Evolutionary conservation across 2,888 invertebrate genomes (phyloP), one percentile per base, ranked within the genome.

Genomic region (Punctoribates punctum): DNA sequence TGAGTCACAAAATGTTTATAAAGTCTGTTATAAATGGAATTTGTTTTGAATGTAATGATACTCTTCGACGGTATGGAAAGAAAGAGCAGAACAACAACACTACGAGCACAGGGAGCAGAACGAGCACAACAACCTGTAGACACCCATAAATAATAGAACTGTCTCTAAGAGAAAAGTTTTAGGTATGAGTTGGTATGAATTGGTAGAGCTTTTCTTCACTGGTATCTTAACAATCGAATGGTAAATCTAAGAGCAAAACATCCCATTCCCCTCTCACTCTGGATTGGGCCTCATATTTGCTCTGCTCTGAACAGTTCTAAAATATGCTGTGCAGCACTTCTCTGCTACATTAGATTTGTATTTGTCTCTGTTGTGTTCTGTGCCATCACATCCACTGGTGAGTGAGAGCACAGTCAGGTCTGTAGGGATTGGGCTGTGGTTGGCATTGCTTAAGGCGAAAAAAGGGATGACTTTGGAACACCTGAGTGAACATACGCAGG

Each of bases 61-160:
- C n/a, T 57, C 25, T 57, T 25, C 25, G 11, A 34, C 29, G 65
- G 5, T 29, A 62, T 27, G 17, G 65, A 65, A n/a, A 65, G 65
- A 20, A 29, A 62, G 65, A 65, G 65, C 34, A 34, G 34, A 34
- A 34, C 65, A 62, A 65, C 57, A 65, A 9, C 15, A 29, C 11
- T 1, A 20, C 9, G 60, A 65, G 62, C 62, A 65, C 62, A 65
- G 29, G 25, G 60, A 25, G 29, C 27, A 65, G n/a, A 65, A 65
- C 62, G 34, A n/a, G 62, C 62, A 65, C 42, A 70, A 70, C 70
- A 70, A 70, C 70, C 70, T 70, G 70, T 42, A 70, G 70, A 70
- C 70, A 70, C 70, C 70, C 70, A 70, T 70, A 70, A 70, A 70
- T 70, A 70, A 70, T 70, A 70, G 42, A 46, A 70, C 70, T 70